These are phyloP conservation scores for Drosophila jambulina DNA, from an alignment of 1,140 invertebrate species.

Conservation along the genomic window DNA sequence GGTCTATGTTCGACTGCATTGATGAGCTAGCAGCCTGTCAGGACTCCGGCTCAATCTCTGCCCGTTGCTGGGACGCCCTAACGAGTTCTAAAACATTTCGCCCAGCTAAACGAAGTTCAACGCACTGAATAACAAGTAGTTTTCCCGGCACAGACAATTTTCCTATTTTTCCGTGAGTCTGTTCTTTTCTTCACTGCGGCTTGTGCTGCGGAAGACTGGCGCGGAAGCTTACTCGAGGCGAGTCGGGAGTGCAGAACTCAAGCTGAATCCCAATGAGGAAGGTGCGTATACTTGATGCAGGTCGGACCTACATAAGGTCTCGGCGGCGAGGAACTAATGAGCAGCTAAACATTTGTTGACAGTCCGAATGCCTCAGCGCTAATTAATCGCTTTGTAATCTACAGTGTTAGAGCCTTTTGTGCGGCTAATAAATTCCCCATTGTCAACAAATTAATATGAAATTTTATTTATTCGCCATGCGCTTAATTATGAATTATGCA, in stretches of 20 bases:
- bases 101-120: conserved; percentile 81
- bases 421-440: conserved; percentile 72
- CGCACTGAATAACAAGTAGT: conserved; percentile 81
- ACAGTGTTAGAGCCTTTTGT: conserved; percentile 43
- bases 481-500: conserved; percentile 75
- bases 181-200: conserved; percentile 35
- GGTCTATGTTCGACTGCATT: conserved; percentile 45
- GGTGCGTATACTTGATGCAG: conserved; percentile 65
- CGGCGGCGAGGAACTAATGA: conserved; percentile 53
- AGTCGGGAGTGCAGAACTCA: conserved; percentile 53
- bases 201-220: conserved; percentile 47
- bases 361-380: conserved; percentile 53
- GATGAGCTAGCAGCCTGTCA: conserved; percentile 54
- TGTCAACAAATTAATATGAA: conserved; percentile 80
- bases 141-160: conserved; percentile 49
- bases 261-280: conserved; percentile 73
- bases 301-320: not conserved
- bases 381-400: conserved; percentile 78
- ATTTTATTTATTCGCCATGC: conserved; percentile 73
- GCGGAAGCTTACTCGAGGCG: conserved; percentile 55
- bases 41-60: conserved; percentile 47
- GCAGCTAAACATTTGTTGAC: conserved; percentile 80
- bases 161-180: conserved; percentile 42
- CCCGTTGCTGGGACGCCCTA: conserved; percentile 49
- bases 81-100: conserved; percentile 81